A percentile compares a stretch with the other conserved stretches of the same genome.
Conservation (phyloP, 1,140 invertebrate genomes). For the Stegodyphus mimosarum region DNA sequence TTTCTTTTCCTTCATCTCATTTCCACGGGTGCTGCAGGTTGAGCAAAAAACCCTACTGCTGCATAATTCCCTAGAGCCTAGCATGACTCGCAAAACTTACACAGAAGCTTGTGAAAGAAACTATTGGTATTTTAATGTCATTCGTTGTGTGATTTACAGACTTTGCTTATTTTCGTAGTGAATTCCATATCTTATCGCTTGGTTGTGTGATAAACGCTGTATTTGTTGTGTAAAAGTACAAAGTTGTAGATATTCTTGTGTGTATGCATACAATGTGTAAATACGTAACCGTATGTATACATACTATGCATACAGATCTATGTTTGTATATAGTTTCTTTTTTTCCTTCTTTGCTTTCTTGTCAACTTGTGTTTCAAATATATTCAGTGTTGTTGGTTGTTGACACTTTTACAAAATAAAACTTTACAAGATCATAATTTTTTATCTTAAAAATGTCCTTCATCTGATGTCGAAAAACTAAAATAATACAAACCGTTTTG, state of each 20-base stretch:
- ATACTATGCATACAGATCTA: constrained; percentile 49
- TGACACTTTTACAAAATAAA: constrained; percentile 60
- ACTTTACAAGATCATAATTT: constrained; percentile 56
- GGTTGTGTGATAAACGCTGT: constrained; percentile 36
- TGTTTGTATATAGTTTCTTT: constrained; percentile 57
- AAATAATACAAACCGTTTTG: too few species aligned
- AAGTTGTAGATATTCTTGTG: constrained; percentile 56
- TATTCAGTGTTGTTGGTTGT: constrained; percentile 60
- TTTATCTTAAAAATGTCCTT: too few species aligned
- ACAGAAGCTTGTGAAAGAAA: background rate
- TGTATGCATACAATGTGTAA: constrained; percentile 51
- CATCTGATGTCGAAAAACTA: too few species aligned
- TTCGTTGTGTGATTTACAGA: constrained; percentile 48
- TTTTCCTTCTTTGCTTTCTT: constrained; percentile 39
- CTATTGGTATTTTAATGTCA: constrained; percentile 52
- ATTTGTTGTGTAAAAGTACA: constrained; percentile 60
- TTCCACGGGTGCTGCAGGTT: constrained; percentile 40
- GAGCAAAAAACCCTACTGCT: constrained; percentile 24
- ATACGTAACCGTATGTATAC: constrained; percentile 44
- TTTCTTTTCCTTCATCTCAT: background rate
- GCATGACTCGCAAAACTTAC: constrained; percentile 29
- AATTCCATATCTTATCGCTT: constrained; percentile 26
- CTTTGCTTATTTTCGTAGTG: constrained; percentile 53
- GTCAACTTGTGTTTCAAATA: constrained; percentile 57
- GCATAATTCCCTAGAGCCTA: constrained; percentile 38